These are phyloP conservation scores for Acanthurus lineatus DNA, from an alignment of 2,797 vertebrate species.

Conservation along the genomic window DNA sequence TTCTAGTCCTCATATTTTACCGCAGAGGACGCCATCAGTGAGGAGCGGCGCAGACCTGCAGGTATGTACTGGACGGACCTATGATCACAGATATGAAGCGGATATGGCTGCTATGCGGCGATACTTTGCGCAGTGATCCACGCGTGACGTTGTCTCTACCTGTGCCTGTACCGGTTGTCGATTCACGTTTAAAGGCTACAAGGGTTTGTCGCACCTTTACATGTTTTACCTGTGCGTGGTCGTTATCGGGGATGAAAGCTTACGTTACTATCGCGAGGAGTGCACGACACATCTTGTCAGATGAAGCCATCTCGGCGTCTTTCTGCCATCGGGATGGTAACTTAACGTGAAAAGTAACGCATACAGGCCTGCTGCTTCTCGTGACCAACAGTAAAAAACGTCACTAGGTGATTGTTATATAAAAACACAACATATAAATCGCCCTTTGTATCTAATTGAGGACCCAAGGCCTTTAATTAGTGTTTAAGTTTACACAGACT, in stretches of 20 bases:
- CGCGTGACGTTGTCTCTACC: slow-evolving; percentile 52
- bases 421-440: not conserved
- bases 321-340: not conserved
- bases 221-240: slow-evolving; percentile 1
- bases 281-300: not conserved
- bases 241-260: not conserved
- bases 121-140: slow-evolving; percentile 66
- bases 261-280: not conserved
- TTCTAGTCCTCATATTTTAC: slow-evolving; percentile 28
- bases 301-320: slow-evolving; percentile 3
- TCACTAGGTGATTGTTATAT: not conserved
- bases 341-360: slow-evolving; percentile 3
- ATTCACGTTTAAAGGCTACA: not conserved
- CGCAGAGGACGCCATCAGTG: slow-evolving; percentile 69
- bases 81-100: slow-evolving; percentile 18
- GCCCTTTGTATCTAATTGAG: rapidly evolving
- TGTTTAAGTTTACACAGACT: not conserved
- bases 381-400: not conserved
- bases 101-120: slow-evolving; percentile 67
- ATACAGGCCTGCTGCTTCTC: slow-evolving; percentile 8
- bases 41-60: slow-evolving; percentile 51
- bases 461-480: too few species aligned
- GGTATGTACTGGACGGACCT: slow-evolving; percentile 61
- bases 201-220: not conserved
- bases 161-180: slow-evolving; percentile 16